Evolutionary conservation across 2,888 invertebrate species (phyloP).

Genomic region (Epinotia brunnichana): DNA sequence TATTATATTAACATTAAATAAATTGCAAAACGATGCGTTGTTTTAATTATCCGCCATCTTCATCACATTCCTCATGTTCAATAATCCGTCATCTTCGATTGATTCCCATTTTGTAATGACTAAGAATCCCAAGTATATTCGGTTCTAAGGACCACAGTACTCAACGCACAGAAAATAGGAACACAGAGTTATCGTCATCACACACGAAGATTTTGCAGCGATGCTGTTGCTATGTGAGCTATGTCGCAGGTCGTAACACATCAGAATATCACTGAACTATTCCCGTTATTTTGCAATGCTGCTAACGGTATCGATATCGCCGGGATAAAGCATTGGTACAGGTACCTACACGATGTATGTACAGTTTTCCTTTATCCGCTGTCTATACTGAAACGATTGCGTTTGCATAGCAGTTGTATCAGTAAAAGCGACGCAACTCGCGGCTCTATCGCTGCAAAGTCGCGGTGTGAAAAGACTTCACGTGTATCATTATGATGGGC

Average conservation of each 20-base stretch:
- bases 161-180: no score
- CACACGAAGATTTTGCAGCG: background rate
- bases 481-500: constrained; percentile 9
- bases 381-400: no score
- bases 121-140: background rate
- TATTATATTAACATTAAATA: constrained; percentile 85
- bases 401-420: no score
- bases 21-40: constrained; percentile 67
- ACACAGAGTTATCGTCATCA: no score
- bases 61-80: background rate
- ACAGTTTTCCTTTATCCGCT: no score
- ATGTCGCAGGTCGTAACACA: background rate
- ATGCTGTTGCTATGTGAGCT: background rate
- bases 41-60: constrained; percentile 27
- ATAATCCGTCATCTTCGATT: background rate
- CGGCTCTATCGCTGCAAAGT: background rate
- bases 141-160: constrained; percentile 24
- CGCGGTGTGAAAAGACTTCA: background rate
- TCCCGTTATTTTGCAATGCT: no score
- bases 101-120: background rate
- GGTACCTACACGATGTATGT: no score
- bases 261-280: background rate
- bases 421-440: no score
- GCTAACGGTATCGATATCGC: no score
- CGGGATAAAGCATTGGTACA: no score